Conservation (phyloP, 2,797 vertebrate genomes). For the Clamator glandarius region DNA sequence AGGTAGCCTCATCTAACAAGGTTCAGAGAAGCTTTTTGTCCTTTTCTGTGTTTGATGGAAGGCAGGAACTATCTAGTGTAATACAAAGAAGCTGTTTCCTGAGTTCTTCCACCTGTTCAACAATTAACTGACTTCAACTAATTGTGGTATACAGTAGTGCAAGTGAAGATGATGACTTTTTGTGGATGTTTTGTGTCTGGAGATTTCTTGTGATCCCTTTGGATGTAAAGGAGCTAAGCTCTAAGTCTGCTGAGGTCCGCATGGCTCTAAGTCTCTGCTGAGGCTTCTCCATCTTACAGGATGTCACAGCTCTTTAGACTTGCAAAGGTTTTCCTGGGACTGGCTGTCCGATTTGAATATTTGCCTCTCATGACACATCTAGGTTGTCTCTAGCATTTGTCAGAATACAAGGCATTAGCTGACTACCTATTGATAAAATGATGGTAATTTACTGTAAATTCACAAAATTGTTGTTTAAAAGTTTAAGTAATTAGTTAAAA, state of each 20-base stretch:
- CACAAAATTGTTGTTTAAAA: conserved; percentile 46
- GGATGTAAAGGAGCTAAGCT: neutral
- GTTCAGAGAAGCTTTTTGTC: neutral
- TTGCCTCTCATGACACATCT: neutral
- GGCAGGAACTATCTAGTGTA: neutral
- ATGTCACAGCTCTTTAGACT: neutral
- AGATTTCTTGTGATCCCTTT: neutral
- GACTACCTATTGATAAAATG: neutral
- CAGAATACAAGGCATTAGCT: neutral
- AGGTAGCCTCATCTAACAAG: neutral
- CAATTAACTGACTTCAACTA: neutral
- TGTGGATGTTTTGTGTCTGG: neutral
- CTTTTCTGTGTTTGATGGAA: neutral
- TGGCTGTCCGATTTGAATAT: neutral
- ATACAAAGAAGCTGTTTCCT: neutral
- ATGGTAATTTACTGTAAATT: conserved; percentile 14
- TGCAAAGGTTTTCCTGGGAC: neutral
- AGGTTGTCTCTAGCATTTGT: neutral
- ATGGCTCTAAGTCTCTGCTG: neutral
- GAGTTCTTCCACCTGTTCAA: neutral
- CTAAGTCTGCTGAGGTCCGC: rapidly evolving
- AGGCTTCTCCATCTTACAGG: neutral
- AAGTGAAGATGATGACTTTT: neutral
- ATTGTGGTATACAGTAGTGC: neutral
- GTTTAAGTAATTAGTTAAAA: conserved; percentile 65